These are phyloP conservation scores for Psophia crepitans DNA, from an alignment of 2,113 vertebrate genomes.

Conservation along the genomic window DNA sequence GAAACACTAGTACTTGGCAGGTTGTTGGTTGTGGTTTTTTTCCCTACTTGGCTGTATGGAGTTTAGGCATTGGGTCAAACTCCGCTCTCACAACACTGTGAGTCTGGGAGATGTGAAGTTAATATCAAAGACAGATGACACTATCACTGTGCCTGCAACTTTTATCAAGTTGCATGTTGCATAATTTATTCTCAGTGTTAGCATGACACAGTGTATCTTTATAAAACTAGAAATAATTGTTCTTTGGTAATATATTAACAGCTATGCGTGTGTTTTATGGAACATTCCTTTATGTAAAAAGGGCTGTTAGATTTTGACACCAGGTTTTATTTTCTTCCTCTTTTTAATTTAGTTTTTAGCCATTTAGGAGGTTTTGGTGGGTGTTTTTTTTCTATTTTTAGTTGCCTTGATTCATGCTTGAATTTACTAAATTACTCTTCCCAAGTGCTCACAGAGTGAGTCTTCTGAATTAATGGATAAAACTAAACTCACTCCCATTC, in stretches of 20 bases:
- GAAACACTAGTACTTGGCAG: neutral
- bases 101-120: neutral
- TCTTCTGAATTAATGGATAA: constrained; percentile 34
- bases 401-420: neutral
- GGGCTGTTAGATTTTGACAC: neutral
- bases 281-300: neutral
- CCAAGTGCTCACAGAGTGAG: neutral
- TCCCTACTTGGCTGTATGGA: neutral
- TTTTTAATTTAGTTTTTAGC: neutral
- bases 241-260: neutral
- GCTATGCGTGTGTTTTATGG: neutral
- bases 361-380: neutral
- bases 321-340: neutral
- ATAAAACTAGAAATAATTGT: neutral
- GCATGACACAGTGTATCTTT: neutral
- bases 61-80: neutral
- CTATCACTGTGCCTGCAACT: neutral
- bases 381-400: neutral
- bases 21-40: neutral
- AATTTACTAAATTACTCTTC: constrained; percentile 1
- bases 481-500: constrained; percentile 10
- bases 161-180: neutral
- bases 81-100: neutral
- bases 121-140: neutral
- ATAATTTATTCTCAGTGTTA: neutral